Conservation (phyloP, 2,797 vertebrate genomes). For the Mormyrus proboscirostris region DNA sequence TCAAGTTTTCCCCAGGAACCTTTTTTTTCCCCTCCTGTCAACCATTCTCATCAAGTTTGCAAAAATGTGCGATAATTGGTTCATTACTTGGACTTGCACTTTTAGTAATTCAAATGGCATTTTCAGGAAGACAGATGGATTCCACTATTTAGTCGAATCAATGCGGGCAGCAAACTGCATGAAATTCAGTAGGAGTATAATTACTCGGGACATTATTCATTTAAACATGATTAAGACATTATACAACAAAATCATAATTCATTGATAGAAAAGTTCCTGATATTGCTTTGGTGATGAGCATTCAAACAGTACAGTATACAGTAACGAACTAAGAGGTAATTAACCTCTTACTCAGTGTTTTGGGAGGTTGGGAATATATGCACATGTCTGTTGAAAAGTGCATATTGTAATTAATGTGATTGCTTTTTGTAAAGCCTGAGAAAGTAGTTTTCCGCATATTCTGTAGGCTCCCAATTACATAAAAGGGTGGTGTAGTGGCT, state of each 20-base stretch:
- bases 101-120: slow-evolving; percentile 5
- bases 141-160: slow-evolving; percentile 21
- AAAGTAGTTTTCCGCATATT: background rate
- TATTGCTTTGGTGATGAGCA: background rate
- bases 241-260: slow-evolving; percentile 22
- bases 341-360: background rate
- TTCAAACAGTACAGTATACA: background rate
- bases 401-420: background rate
- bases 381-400: background rate
- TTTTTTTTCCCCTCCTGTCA: background rate
- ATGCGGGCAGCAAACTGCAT: slow-evolving; percentile 1
- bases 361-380: background rate
- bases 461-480: background rate
- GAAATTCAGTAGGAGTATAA: slow-evolving; percentile 26
- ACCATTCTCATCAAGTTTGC: slow-evolving; percentile 14
- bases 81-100: slow-evolving; percentile 5
- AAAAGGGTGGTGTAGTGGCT: background rate
- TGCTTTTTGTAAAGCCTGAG: background rate
- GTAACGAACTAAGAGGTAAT: background rate
- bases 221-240: slow-evolving; percentile 33
- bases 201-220: slow-evolving; percentile 30
- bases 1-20: background rate
- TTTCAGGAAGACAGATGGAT: slow-evolving; percentile 22
- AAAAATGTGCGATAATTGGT: slow-evolving; percentile 8
- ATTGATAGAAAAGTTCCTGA: slow-evolving; percentile 21